Conservation (phyloP, 2,113 vertebrate species). For the Daubentonia madagascariensis region DNA sequence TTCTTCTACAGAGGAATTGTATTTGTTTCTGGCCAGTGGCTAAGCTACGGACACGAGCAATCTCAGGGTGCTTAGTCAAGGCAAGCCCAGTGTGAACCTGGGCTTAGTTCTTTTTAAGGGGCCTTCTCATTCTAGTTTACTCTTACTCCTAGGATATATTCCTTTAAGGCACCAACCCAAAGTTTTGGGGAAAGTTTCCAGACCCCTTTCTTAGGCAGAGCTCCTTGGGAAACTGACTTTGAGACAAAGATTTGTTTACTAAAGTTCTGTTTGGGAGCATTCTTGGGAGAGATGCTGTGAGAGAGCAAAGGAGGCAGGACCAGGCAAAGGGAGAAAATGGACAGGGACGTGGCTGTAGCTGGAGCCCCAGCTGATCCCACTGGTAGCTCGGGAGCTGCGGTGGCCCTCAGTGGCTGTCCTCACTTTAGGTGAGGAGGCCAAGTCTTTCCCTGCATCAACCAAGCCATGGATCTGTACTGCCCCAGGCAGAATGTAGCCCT, state of each 20-base stretch:
- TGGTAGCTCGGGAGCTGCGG: fast-evolving
- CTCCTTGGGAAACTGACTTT: neutral
- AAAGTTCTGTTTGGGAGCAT: fast-evolving
- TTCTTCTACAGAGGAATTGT: neutral
- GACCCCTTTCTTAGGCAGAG: neutral
- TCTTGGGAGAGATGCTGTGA: too few species aligned
- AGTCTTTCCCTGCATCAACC: too few species aligned
- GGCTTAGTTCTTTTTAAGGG: neutral
- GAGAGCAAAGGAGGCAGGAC: fast-evolving
- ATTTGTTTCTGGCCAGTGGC: neutral
- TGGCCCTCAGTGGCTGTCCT: neutral
- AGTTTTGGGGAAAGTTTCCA: neutral
- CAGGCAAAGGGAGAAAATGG: neutral
- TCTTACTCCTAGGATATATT: neutral
- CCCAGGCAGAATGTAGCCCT: neutral
- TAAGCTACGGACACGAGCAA: neutral
- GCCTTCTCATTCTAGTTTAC: neutral
- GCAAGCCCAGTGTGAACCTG: neutral
- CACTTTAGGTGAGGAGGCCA: fast-evolving
- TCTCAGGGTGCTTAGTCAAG: too few species aligned
- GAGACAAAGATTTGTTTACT: too few species aligned
- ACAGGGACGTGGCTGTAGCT: fast-evolving
- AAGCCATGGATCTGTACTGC: fast-evolving
- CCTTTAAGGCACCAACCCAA: neutral
- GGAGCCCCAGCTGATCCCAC: neutral